Base-by-base conservation (phyloP, 2,888 invertebrate genomes). In the Lacanobia wlatinum region DNA sequence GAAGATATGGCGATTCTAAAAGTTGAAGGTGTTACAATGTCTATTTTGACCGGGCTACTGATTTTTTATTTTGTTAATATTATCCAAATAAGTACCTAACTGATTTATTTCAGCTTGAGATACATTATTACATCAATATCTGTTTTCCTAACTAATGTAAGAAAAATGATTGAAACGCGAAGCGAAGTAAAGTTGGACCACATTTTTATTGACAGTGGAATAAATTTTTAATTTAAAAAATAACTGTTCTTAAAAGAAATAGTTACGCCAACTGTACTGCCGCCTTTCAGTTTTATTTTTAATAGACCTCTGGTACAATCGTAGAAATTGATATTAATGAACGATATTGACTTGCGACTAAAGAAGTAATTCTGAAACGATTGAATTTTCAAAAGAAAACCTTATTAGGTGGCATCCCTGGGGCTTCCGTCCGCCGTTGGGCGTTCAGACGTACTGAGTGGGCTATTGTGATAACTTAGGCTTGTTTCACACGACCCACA, bases 181-280 rank as follows among this genome's bases (percentile, higher is more conserved):
- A 43, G 5, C 34, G 34, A 6, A 14, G 4, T 5, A 43, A 43
- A 48, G 48, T 48, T 18, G 6, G 1, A 48, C 18, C 43, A 16
- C 14, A 16, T 43, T 43, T 43, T 43, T 14, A 2, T 21, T 4
- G 50, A 62, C n/a, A 34, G 16, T 16, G 16, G 16, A 34, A 48
- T 46, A 18, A 0, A 18, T 18, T 48, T 7, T 48, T 18, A 7
- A 14, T 8, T 28, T 16, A 1, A 16, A 53, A 53, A 14, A 2
- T 3, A 0, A 16, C 23, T 23, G 23, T 7, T 53, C 0, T 50
- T 48, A 2, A 0, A n/a, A 16, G 14, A 0, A 28, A 38, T 40
- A 5, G 21, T 21, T 8, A 58, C 14, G 43, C 58, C 18, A 18
- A 52, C 21, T 71, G 21, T 70, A 58, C 70, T 43, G 43, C 69